Evolutionary conservation across 2,797 vertebrate species (phyloP), one percentile per base, ranked within the genome.

Genomic region (Crossoptilon crossoptilon): DNA sequence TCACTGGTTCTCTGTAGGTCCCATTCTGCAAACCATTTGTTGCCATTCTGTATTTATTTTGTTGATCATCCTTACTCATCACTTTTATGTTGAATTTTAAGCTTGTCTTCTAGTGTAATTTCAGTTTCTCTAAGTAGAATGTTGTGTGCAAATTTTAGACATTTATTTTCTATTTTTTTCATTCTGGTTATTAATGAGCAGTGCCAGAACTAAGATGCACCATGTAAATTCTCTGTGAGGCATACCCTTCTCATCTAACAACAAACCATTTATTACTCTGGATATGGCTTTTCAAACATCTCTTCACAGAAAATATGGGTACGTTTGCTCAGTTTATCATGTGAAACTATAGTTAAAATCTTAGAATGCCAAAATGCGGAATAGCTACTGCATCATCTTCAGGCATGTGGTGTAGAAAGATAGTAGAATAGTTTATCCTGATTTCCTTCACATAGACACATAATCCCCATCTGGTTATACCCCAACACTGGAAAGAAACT

Each of bases 231-330:
- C 60, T 94, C 43, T 8, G n/a, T 0, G 4, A 87, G 55, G n/a
- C 21, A 31, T 68, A 67, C 6, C 31, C 64, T 77, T 43, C 41
- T 39, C 68, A n/a, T 74, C 58, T 63, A 74, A 80, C 69, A 89
- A 60, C n/a, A 41, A 89, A 41, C 31, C 19, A 46, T 94, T 92
- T 89, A 55, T 94, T 94, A 80, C 35, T 39, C 21, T 80, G 49
- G 13, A 48, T 91, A 43, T 37, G 43, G 39, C 66, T 89, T 94
- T 83, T 77, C 75, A 91, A 96, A 77, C 41, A 83, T 55, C 31
- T 87, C 27, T 80, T 77, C 66, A 72, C 21, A 55, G 66, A 80
- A 95, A 62, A 87, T 33, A 84, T n/a, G 39, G 48, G 6, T 10
- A 3, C 31, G 14, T 58, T 83, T 91, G 72, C 78, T 43, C 66